Conservation (phyloP, 2,888 invertebrate species). For the Sinohyriopsis cumingii region DNA sequence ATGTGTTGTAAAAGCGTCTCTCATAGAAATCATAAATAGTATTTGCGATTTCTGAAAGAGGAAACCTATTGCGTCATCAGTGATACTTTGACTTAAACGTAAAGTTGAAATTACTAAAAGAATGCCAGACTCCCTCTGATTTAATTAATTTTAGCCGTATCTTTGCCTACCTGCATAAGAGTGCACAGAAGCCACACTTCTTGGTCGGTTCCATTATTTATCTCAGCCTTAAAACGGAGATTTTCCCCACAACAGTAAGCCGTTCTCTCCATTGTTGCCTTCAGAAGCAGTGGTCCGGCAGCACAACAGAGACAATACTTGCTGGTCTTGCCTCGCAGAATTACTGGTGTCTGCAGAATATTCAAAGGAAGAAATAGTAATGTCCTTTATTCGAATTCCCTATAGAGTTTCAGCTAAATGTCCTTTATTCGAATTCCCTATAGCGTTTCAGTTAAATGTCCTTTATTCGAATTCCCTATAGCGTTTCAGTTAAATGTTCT, state of each 20-base stretch:
- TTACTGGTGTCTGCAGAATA: constrained; percentile 58
- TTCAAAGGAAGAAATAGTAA: neutral
- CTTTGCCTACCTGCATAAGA: constrained; percentile 75
- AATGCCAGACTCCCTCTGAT: no score
- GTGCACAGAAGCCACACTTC: constrained; percentile 77
- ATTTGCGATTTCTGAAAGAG: no score
- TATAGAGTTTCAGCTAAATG: neutral
- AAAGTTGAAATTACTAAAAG: no score
- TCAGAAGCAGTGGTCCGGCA: constrained; percentile 79
- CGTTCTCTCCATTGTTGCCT: constrained; percentile 81
- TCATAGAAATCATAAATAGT: no score
- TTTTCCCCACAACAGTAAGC: constrained; percentile 85
- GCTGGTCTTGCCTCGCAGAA: constrained; percentile 60
- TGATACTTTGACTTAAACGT: no score
- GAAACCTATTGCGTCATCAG: no score
- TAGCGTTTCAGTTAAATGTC: no score
- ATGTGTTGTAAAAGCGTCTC: no score
- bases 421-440: neutral
- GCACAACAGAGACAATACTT: constrained; percentile 81
- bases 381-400: neutral
- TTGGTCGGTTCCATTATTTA: constrained; percentile 81
- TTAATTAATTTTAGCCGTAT: no score
- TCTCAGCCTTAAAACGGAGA: constrained; percentile 80
- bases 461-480: neutral
- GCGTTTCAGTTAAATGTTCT: no score